phyloP scores from a whole-genome alignment of 2,797 vertebrate species.

The Vultur gryphus region DNA sequence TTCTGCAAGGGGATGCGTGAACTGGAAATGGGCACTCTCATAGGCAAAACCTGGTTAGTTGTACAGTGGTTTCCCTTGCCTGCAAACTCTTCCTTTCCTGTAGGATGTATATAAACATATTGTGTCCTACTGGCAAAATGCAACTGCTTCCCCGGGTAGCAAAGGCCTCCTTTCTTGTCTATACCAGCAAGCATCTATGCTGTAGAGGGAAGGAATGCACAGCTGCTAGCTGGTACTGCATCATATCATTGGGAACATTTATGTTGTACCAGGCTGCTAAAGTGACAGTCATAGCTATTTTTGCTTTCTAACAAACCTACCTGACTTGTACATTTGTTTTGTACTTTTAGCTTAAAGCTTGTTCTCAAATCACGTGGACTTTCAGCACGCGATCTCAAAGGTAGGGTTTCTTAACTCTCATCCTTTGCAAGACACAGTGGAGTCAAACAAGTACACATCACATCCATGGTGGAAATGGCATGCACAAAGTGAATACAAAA shows the following conservation, averaged over 20 bases:
- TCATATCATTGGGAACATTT: not conserved
- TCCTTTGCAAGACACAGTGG: not conserved
- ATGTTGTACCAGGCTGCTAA: not conserved
- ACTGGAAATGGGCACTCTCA: not conserved
- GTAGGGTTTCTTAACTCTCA: not conserved
- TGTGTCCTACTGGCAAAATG: not conserved
- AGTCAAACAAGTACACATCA: not conserved
- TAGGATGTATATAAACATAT: not conserved
- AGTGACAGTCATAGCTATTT: not conserved
- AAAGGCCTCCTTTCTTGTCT: not conserved
- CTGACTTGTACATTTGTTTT: not conserved
- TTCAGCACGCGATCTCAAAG: not conserved
- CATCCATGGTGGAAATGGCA: fast-evolving
- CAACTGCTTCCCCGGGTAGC: not conserved
- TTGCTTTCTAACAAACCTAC: not conserved
- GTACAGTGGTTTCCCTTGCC: not conserved
- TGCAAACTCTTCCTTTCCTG: not conserved
- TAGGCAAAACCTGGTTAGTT: not conserved
- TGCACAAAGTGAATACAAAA: not conserved
- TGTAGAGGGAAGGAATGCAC: not conserved
- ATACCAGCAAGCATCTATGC: not conserved
- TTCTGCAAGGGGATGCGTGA: not conserved
- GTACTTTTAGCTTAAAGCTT: not conserved
- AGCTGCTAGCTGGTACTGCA: not conserved
- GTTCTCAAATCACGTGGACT: not conserved